phyloP scores from a whole-genome alignment of 1,140 invertebrate genomes.

The Eciton burchellii region DNA sequence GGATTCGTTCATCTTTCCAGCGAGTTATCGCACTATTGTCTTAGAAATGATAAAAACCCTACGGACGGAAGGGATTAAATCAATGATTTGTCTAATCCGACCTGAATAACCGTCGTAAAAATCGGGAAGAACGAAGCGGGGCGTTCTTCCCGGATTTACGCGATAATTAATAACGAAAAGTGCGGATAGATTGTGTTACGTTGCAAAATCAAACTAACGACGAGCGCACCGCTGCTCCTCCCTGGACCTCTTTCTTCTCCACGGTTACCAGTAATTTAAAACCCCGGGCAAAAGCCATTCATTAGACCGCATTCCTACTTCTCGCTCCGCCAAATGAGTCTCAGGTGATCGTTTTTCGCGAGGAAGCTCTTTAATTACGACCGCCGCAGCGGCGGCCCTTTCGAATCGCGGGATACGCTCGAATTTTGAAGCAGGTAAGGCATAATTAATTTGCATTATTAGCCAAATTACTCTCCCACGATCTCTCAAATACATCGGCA shows the following conservation, averaged over 20 bases:
- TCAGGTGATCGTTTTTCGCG: slow-evolving; percentile 64
- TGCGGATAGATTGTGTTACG: slow-evolving; percentile 47
- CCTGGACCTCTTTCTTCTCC: not conserved
- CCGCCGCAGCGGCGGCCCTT: slow-evolving; percentile 23
- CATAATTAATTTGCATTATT: slow-evolving; percentile 72
- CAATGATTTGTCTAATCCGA: slow-evolving; percentile 3
- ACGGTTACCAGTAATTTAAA: slow-evolving; percentile 55
- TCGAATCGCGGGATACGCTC: slow-evolving; percentile 34
- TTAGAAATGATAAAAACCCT: not conserved
- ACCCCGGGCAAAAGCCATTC: slow-evolving; percentile 37
- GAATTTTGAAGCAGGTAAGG: slow-evolving; percentile 60
- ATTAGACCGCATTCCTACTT: slow-evolving; percentile 45
- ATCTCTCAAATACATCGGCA: slow-evolving; percentile 51
- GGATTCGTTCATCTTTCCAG: slow-evolving; percentile 18
- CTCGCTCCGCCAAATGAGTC: slow-evolving; percentile 57
- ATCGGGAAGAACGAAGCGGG: not conserved
- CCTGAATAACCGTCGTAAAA: slow-evolving; percentile 16
- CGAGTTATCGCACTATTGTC: not conserved
- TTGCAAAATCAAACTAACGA: slow-evolving; percentile 55
- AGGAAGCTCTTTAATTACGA: slow-evolving; percentile 70
- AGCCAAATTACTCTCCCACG: slow-evolving; percentile 62
- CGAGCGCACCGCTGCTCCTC: not conserved
- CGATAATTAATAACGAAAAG: slow-evolving; percentile 59
- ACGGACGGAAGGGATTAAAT: not conserved
- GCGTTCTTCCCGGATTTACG: slow-evolving; percentile 1